Conservation (phyloP, 2,888 invertebrate species). For the Dyspetes luteomarginatus region DNA sequence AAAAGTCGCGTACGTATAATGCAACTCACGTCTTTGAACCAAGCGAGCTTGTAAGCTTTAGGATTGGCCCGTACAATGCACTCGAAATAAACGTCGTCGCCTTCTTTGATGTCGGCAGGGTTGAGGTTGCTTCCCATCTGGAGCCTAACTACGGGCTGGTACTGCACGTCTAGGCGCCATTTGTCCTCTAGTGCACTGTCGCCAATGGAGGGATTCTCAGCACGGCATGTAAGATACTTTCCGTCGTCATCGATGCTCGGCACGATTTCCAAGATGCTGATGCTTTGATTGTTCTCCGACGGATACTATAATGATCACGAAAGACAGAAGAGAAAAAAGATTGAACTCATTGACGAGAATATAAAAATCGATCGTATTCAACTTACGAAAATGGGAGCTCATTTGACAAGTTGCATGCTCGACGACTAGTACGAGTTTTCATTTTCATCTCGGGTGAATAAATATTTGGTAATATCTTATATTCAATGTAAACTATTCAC, state of each 20-base stretch:
- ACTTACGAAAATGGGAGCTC: not conserved
- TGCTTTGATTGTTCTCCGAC: conserved; percentile 90
- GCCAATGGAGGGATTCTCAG: conserved; percentile 93
- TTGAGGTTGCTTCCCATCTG: conserved; percentile 94
- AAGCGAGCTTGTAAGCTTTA: conserved; percentile 92
- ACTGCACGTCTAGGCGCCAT: conserved; percentile 94
- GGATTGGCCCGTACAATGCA: conserved; percentile 94
- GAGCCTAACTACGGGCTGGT: conserved; percentile 93
- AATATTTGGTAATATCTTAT: too few species aligned
- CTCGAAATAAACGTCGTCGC: conserved; percentile 95
- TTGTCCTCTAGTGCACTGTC: conserved; percentile 94
- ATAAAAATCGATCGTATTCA: not conserved
- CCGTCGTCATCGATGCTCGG: conserved; percentile 95
- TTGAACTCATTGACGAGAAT: conserved; percentile 9
- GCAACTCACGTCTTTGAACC: conserved; percentile 94
- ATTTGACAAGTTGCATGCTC: too few species aligned
- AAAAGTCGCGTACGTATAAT: not conserved
- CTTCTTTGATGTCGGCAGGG: conserved; percentile 94
- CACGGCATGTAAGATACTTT: conserved; percentile 94
- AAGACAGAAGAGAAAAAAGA: conserved; percentile 52
- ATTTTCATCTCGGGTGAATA: too few species aligned
- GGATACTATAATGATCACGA: conserved; percentile 87
- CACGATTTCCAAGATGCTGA: conserved; percentile 92
- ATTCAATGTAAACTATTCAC: too few species aligned
- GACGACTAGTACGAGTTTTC: too few species aligned